Percentiles rank a stretch among this genome's conserved stretches.
Conservation (phyloP, 1,140 invertebrate genomes). For the Onthophagus taurus region DNA sequence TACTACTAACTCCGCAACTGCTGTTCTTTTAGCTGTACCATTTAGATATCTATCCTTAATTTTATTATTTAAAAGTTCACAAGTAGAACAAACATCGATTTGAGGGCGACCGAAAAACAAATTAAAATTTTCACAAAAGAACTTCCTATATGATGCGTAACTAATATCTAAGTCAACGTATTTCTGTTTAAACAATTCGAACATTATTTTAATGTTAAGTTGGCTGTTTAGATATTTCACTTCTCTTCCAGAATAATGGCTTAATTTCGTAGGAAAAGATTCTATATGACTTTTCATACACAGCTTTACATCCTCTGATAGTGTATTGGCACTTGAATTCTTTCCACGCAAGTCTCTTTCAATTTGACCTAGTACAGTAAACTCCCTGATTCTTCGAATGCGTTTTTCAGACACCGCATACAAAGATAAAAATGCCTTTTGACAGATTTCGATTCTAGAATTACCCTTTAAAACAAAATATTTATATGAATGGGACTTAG, state of each 20-base stretch:
- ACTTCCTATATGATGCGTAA: background rate
- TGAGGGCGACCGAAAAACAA: constrained; percentile 5
- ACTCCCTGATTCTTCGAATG: constrained; percentile 6
- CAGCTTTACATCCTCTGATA: background rate
- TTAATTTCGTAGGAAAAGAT: constrained; percentile 5
- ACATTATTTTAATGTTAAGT: constrained; percentile 8
- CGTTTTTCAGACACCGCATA: constrained; percentile 4
- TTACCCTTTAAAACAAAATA: too few species aligned
- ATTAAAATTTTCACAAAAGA: constrained; percentile 3
- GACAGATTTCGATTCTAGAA: too few species aligned
- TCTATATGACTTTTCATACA: constrained; percentile 2
- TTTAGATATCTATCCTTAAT: constrained; percentile 5
- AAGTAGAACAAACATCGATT: constrained; percentile 10
- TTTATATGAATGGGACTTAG: too few species aligned
- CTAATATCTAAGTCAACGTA: constrained; percentile 1
- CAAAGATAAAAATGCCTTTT: constrained; percentile 4
- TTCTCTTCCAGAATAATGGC: constrained; percentile 1
- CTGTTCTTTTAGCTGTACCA: constrained; percentile 1
- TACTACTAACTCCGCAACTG: constrained; percentile 7
- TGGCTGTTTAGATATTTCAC: background rate
- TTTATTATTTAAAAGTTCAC: constrained; percentile 6
- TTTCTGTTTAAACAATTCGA: constrained; percentile 1
- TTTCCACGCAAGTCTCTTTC: background rate
- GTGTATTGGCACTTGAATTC: constrained; percentile 1
- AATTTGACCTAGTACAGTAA: constrained; percentile 1